phyloP scores from a whole-genome alignment of 92 coral and sea anemone species.

The Diadumene lineata region DNA sequence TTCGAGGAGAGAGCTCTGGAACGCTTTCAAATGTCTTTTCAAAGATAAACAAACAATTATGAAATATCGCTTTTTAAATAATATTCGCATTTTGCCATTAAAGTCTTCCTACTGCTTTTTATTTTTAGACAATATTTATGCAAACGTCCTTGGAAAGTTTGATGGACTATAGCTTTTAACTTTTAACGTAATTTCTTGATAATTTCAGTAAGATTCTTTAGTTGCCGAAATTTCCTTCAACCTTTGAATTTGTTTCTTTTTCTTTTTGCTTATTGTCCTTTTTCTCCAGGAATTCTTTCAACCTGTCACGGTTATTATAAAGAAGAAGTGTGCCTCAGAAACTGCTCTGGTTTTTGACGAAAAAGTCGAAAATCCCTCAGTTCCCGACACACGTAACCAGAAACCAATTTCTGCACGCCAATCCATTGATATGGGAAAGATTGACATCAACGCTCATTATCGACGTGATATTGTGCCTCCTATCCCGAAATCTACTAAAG shows the following conservation, averaged over 20 bases:
- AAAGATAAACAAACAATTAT: neutral
- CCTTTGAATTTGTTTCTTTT: neutral
- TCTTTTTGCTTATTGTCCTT: neutral
- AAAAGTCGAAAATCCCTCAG: neutral
- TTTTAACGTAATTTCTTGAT: no score
- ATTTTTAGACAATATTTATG: no score
- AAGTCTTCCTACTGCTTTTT: no score
- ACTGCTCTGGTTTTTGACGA: neutral
- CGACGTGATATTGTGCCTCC: neutral
- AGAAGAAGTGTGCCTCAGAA: constrained; percentile 1
- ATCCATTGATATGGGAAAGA: neutral
- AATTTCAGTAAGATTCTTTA: no score
- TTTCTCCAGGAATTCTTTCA: neutral
- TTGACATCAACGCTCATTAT: constrained; percentile 7
- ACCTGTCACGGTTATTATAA: neutral
- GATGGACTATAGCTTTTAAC: no score
- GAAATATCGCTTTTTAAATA: no score
- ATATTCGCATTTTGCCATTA: no score
- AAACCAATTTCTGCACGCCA: neutral
- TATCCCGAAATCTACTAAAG: neutral
- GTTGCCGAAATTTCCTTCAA: neutral
- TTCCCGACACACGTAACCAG: neutral
- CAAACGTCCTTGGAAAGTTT: no score
- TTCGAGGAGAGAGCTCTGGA: neutral
- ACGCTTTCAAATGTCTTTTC: neutral